These are phyloP conservation scores for Cantharis rustica DNA, from an alignment of 2,888 invertebrate genomes.

Conservation along the genomic window DNA sequence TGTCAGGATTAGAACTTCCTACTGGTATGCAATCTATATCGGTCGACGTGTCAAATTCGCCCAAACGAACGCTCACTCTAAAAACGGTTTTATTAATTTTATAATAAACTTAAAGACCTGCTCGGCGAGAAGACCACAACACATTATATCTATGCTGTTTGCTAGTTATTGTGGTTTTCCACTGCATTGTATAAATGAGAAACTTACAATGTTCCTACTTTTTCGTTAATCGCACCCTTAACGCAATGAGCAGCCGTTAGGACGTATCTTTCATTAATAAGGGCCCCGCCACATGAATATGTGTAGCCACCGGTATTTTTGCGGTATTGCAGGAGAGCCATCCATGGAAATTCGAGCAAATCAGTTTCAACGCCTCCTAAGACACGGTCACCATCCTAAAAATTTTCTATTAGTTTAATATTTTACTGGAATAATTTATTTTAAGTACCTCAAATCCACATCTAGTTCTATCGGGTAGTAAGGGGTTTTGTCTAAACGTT, in stretches of 20 bases:
- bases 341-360: constrained; percentile 57
- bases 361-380: constrained; percentile 45
- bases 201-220: constrained; percentile 14
- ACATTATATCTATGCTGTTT: no score
- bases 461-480: constrained; percentile 37
- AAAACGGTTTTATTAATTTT: constrained; percentile 8
- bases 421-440: no score
- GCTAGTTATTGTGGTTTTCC: no score
- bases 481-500: neutral
- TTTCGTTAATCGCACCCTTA: neutral
- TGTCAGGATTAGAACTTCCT: constrained; percentile 32
- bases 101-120: no score
- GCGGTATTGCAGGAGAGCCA: constrained; percentile 53
- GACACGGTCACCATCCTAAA: neutral
- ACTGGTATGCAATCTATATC: constrained; percentile 53
- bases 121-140: no score
- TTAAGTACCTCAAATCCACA: constrained; percentile 38
- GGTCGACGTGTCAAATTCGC: constrained; percentile 57
- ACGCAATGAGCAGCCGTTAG: constrained; percentile 56
- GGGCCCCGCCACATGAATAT: constrained; percentile 51
- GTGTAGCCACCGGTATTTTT: neutral
- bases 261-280: constrained; percentile 56
- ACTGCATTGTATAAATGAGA: no score
- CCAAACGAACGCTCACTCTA: constrained; percentile 51
- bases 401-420: neutral